Evolutionary conservation across 1,140 invertebrate genomes (phyloP).

Genomic region (Papilio xuthus): DNA sequence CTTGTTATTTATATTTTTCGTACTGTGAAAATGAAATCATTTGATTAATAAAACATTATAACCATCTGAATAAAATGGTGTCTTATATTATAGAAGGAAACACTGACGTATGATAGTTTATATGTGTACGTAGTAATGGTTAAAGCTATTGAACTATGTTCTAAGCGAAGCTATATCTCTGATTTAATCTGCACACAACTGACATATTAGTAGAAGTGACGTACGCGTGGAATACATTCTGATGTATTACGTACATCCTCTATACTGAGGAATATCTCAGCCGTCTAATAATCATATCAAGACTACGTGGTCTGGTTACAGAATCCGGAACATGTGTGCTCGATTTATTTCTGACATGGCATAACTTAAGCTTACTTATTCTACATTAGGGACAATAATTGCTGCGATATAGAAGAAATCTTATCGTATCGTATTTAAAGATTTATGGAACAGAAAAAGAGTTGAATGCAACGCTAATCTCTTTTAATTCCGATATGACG

Average conservation of each 20-base stretch:
- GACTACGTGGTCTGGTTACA: conserved; percentile 6
- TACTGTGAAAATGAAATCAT: no score
- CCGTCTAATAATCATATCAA: conserved; percentile 24
- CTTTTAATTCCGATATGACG: neutral
- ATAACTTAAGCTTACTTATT: neutral
- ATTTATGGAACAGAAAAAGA: neutral
- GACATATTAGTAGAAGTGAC: conserved; percentile 27
- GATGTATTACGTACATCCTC: conserved; percentile 31
- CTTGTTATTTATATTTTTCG: no score
- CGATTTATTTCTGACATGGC: conserved; percentile 17
- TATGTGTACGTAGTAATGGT: neutral
- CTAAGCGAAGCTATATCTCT: neutral
- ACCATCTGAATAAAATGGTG: neutral
- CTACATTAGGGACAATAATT: conserved; percentile 4
- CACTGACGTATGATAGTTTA: neutral
- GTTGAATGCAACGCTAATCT: neutral
- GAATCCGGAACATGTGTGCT: neutral
- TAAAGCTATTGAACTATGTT: conserved; percentile 19
- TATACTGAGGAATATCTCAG: conserved; percentile 4
- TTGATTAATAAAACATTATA: no score
- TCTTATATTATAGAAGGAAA: neutral
- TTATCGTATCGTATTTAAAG: neutral
- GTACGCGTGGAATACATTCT: conserved; percentile 33
- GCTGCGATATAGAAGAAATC: neutral
- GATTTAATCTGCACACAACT: conserved; percentile 16